Conservation (phyloP, 1,140 invertebrate genomes). For the Solen grandis region DNA sequence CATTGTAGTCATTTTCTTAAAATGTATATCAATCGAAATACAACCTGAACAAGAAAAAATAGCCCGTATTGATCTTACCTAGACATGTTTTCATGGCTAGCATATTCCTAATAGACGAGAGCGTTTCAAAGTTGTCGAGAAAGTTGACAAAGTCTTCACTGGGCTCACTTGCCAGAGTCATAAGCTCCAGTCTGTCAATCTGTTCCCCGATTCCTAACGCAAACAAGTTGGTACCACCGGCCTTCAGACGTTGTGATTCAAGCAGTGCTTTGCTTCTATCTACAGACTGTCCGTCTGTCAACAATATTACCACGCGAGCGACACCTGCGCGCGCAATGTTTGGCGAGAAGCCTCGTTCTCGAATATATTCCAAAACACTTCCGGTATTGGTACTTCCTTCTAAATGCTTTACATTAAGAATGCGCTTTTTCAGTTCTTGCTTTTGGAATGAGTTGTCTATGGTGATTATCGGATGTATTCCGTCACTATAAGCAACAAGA, state of each 20-base stretch:
- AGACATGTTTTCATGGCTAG: slow-evolving; percentile 65
- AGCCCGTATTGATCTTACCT: no score
- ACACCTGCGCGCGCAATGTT: slow-evolving; percentile 43
- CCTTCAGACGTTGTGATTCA: slow-evolving; percentile 60
- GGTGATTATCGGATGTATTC: slow-evolving; percentile 54
- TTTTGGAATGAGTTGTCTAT: neutral
- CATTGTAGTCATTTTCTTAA: no score
- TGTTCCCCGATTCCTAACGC: slow-evolving; percentile 64
- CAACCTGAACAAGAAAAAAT: no score
- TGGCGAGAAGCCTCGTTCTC: neutral
- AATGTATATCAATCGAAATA: no score
- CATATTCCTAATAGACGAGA: slow-evolving; percentile 60
- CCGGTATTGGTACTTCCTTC: neutral
- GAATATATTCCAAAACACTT: neutral
- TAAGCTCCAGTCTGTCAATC: slow-evolving; percentile 61
- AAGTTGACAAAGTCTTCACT: slow-evolving; percentile 55
- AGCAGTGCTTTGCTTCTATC: slow-evolving; percentile 61
- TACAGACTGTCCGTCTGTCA: slow-evolving; percentile 71
- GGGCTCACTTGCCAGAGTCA: slow-evolving; percentile 61
- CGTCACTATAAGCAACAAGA: slow-evolving; percentile 65
- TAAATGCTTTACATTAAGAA: neutral
- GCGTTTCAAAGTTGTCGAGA: slow-evolving; percentile 59
- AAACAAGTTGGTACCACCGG: slow-evolving; percentile 61
- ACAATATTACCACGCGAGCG: slow-evolving; percentile 64
- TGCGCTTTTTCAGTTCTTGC: neutral